phyloP scores from a whole-genome alignment of 2,113 vertebrate species.

The Ardeotis arabs region DNA sequence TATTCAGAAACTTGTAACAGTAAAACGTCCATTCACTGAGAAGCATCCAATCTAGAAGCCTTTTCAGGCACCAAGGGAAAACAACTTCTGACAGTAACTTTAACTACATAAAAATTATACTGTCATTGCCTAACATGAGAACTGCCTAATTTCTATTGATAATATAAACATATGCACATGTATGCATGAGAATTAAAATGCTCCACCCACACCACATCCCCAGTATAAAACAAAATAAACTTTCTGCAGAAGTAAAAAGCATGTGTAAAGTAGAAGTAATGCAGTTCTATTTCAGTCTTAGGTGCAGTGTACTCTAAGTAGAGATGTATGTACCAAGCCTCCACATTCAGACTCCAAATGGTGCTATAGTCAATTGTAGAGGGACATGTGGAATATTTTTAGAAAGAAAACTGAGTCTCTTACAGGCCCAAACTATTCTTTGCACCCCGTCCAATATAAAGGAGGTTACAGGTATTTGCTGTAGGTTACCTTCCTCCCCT shows the following conservation, averaged over 20 bases:
- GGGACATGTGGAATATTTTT: not conserved
- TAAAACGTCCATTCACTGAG: not conserved
- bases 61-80: not conserved
- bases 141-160: not conserved
- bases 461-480: not conserved
- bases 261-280: not conserved
- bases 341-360: not conserved
- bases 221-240: not conserved
- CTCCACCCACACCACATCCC: not conserved
- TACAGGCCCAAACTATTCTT: not conserved
- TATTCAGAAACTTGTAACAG: not conserved
- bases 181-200: not conserved
- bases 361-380: not conserved
- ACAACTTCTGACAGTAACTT: not conserved
- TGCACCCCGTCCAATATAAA: not conserved
- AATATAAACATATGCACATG: not conserved
- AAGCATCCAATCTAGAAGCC: not conserved
- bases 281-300: not conserved
- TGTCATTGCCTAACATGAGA: not conserved
- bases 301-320: not conserved
- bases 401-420: not conserved
- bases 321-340: not conserved
- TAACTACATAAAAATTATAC: rapidly evolving
- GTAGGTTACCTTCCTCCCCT: not conserved
- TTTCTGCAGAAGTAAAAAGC: not conserved